Percentiles rank a stretch among this genome's conserved stretches.
Conservation (phyloP, 2,888 invertebrate genomes). For the Drosophila macrospina region DNA sequence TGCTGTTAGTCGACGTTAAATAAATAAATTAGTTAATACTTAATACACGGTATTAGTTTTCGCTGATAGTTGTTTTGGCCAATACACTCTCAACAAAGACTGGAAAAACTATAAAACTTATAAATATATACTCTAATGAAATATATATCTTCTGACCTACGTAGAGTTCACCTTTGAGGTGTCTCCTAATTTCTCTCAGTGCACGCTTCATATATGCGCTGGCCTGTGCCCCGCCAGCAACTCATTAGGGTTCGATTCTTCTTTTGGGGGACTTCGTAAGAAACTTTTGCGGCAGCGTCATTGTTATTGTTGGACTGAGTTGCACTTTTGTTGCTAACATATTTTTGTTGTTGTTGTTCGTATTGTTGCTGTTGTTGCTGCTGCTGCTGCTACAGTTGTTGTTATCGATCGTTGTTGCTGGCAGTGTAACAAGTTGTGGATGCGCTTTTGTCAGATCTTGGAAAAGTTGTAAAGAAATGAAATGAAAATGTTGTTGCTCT, state of each 20-base stretch:
- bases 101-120: too few relatives aligned
- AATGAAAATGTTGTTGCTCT: constrained; percentile 80
- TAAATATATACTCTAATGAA: too few relatives aligned
- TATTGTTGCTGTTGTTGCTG: constrained; percentile 25
- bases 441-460: constrained; percentile 77
- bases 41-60: too few relatives aligned
- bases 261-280: constrained; percentile 70
- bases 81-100: too few relatives aligned
- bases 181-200: constrained; percentile 33
- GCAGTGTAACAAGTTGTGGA: constrained; percentile 74
- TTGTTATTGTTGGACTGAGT: constrained; percentile 75
- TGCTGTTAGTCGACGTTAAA: too few relatives aligned
- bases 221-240: constrained; percentile 53
- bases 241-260: constrained; percentile 83
- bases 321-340: constrained; percentile 54
- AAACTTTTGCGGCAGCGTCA: constrained; percentile 77
- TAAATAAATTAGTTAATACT: too few relatives aligned
- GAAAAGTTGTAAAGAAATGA: constrained; percentile 41
- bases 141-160: background rate
- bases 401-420: constrained; percentile 13
- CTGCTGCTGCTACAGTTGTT: constrained; percentile 22
- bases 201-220: constrained; percentile 37
- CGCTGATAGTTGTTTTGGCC: too few relatives aligned
- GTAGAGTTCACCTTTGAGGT: background rate
- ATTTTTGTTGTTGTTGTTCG: constrained; percentile 26